These are phyloP conservation scores for Ooceraea biroi DNA, from an alignment of 1,140 invertebrate genomes.

Conservation along the genomic window DNA sequence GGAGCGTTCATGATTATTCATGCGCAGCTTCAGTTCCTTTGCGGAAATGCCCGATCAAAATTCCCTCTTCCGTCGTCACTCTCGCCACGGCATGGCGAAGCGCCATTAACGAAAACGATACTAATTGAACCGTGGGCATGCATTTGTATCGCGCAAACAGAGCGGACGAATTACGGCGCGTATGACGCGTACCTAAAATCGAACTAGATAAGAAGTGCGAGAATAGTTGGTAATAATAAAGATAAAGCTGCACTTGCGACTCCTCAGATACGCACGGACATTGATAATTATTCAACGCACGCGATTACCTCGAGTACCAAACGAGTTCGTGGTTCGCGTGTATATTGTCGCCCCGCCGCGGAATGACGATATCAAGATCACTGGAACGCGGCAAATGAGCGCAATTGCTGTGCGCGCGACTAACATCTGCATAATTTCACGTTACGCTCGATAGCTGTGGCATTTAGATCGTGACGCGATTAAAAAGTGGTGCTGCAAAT, in stretches of 20 bases:
- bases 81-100: not conserved
- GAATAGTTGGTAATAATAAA: too few relatives aligned
- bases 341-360: not conserved
- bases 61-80: slow-evolving; percentile 21
- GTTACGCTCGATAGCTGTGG: not conserved
- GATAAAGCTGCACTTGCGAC: not conserved
- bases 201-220: slow-evolving; percentile 1
- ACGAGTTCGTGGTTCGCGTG: slow-evolving; percentile 39
- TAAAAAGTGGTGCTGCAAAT: slow-evolving; percentile 11
- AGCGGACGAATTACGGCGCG: too few relatives aligned
- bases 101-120: slow-evolving; percentile 50
- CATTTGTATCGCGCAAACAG: not conserved
- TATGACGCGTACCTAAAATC: not conserved
- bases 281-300: slow-evolving; percentile 37
- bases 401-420: not conserved
- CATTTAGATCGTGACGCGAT: slow-evolving; percentile 48
- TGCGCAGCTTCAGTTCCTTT: slow-evolving; percentile 44
- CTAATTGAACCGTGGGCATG: slow-evolving; percentile 35
- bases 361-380: slow-evolving; percentile 48
- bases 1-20: slow-evolving; percentile 57
- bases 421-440: slow-evolving; percentile 41
- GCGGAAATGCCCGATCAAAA: slow-evolving; percentile 37
- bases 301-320: not conserved
- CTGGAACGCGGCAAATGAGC: slow-evolving; percentile 41
- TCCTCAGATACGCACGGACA: not conserved